Base-by-base conservation (phyloP, 2,113 vertebrate genomes). In the Thalassarche chlororhynchos region DNA sequence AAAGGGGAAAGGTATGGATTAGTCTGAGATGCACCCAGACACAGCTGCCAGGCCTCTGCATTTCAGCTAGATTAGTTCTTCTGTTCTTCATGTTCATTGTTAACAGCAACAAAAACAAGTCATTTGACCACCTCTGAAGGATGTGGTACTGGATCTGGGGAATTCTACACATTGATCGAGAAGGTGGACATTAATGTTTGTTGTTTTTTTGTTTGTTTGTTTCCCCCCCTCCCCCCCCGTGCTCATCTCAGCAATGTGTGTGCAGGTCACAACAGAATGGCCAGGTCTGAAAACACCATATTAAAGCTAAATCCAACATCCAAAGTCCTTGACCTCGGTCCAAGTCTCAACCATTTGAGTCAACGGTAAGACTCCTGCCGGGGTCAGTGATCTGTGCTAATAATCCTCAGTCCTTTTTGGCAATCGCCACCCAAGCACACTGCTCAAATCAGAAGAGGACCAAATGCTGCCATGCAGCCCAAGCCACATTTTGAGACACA, bases 1-100 rank as follows among this genome's bases (percentile, higher is more conserved):
- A 89, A 71, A 81, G 68, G 62, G 69, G 69, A 84, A 94, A 91
- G 44, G 64, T 76, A 79, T 29, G 64, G 54, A 93, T 95, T 95
- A 93, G 42, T 54, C 66, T 6, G 9, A 94, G 61, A 34, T 2
- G 20, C 24, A 46, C 32, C 24, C 66, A 88, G 75, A 55, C 26
- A n/a, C 17, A 49, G 76, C 75, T 93, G 58, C 71, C 54, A 87
- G 58, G 28, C 46, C 75, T 71, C 87, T 18, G 34, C 29, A 24
- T 55, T 84, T 57, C 84, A 76, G 60, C 61, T 21, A 68, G 64
- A 87, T 68, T 32, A 29, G 44, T 9, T 81, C 21, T 58, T 21
- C 9, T 11, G 57, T 38, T 38, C 38, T 38, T 8, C 38, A 38
- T 38, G 38, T 38, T 38, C 38, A 38, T 38, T 38, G 38, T 38